phyloP scores from a whole-genome alignment of 2,113 vertebrate genomes.

The Sitta europaea region DNA sequence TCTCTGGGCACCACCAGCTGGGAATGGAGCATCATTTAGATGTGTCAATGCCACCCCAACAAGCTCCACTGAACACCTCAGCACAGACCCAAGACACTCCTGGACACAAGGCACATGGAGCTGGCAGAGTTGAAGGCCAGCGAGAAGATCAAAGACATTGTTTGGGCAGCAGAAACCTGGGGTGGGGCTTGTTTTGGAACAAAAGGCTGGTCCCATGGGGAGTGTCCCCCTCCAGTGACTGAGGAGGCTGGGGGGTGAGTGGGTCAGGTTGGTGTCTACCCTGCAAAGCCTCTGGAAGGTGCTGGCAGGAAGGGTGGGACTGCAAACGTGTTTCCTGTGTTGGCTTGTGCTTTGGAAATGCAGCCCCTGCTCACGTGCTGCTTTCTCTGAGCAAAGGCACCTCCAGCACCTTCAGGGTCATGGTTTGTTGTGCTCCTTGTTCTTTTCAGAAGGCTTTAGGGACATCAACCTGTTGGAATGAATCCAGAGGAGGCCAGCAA shows the following conservation, averaged over 20 bases:
- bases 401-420: background rate
- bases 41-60: background rate
- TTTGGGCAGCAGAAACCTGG: background rate
- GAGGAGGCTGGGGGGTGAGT: background rate
- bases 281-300: background rate
- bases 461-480: background rate
- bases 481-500: background rate
- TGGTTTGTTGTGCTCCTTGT: background rate
- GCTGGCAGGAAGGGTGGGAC: constrained; percentile 39
- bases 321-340: background rate
- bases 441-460: background rate
- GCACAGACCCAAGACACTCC: background rate
- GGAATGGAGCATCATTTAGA: background rate
- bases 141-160: background rate
- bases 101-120: background rate
- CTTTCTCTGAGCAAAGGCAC: background rate
- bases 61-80: background rate
- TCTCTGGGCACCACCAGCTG: background rate
- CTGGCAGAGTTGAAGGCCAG: background rate
- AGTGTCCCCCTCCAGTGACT: background rate
- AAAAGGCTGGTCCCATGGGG: background rate
- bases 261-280: background rate
- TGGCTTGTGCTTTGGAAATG: background rate
- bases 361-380: background rate
- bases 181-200: background rate